These are phyloP conservation scores for Scomber japonicus DNA, from an alignment of 2,113 vertebrate genomes.

Conservation along the genomic window DNA sequence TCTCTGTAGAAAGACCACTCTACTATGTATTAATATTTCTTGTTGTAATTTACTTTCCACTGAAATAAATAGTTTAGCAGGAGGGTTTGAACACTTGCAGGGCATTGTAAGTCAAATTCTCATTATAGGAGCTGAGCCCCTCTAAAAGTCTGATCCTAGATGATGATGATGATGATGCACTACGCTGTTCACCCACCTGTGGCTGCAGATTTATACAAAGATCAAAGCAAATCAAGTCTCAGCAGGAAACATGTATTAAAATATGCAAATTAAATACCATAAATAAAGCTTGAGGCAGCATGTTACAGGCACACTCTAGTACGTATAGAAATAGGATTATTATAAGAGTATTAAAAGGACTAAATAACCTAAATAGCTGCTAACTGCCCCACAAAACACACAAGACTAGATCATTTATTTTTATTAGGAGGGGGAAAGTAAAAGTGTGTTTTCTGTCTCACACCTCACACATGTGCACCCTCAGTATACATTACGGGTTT, in stretches of 20 bases:
- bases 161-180: conserved; percentile 4
- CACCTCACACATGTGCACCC: too few species aligned
- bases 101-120: too few species aligned
- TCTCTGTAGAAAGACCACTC: too few species aligned
- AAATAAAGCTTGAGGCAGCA: background rate
- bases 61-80: too few species aligned
- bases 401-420: background rate
- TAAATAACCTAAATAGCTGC: background rate
- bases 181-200: conserved; percentile 22
- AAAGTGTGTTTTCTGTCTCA: too few species aligned
- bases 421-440: too few species aligned
- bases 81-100: too few species aligned
- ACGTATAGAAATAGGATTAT: conserved; percentile 33
- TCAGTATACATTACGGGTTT: too few species aligned
- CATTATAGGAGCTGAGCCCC: too few species aligned
- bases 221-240: background rate
- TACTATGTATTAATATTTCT: too few species aligned
- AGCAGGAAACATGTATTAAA: too few species aligned
- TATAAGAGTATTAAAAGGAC: conserved; percentile 38
- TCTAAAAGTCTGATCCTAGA: background rate
- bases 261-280: background rate
- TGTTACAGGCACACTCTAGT: background rate
- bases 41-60: too few species aligned
- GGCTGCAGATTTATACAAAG: background rate
- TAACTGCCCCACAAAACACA: background rate